A percentile compares a stretch with the other conserved stretches of the same genome.
These are phyloP conservation scores for Drosophila ercepeae DNA, from an alignment of 1,140 invertebrate species.

Conservation along the genomic window DNA sequence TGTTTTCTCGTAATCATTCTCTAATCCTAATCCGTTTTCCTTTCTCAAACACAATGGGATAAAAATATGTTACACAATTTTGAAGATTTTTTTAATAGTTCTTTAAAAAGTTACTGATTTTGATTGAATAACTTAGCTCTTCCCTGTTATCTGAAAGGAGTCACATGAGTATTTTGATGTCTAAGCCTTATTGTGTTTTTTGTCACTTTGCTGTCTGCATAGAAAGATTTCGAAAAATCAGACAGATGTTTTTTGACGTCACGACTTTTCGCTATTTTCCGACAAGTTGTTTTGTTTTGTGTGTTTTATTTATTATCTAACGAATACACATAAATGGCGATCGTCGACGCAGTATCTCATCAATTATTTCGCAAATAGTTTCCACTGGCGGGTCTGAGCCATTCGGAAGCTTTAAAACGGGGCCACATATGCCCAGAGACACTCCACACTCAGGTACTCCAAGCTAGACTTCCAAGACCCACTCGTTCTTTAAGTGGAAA, in stretches of 20 bases:
- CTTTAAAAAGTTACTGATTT: not conserved
- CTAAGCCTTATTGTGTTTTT: not conserved
- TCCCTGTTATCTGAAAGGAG: not conserved
- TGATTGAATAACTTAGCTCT: not conserved
- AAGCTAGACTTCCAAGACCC: not conserved
- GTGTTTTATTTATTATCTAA: constrained; percentile 27
- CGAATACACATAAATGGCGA: constrained; percentile 3
- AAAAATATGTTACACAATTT: too few relatives aligned
- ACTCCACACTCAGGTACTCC: not conserved
- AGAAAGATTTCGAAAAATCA: constrained; percentile 13
- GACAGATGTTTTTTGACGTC: constrained; percentile 51
- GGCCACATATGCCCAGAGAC: constrained; percentile 7
- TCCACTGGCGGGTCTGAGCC: constrained; percentile 13
- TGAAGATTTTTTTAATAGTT: too few relatives aligned
- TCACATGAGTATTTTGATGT: not conserved
- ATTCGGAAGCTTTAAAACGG: constrained; percentile 47
- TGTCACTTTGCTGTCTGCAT: not conserved
- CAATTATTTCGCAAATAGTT: constrained; percentile 44
- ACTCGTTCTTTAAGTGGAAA: too few relatives aligned
- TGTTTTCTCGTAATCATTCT: too few relatives aligned
- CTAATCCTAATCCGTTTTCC: too few relatives aligned
- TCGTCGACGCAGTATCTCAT: constrained; percentile 40
- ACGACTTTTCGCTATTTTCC: constrained; percentile 8
- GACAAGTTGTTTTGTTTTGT: constrained; percentile 20
- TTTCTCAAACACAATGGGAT: too few relatives aligned